phyloP scores from a whole-genome alignment of 2,113 vertebrate species.

The Thalassoma bifasciatum region DNA sequence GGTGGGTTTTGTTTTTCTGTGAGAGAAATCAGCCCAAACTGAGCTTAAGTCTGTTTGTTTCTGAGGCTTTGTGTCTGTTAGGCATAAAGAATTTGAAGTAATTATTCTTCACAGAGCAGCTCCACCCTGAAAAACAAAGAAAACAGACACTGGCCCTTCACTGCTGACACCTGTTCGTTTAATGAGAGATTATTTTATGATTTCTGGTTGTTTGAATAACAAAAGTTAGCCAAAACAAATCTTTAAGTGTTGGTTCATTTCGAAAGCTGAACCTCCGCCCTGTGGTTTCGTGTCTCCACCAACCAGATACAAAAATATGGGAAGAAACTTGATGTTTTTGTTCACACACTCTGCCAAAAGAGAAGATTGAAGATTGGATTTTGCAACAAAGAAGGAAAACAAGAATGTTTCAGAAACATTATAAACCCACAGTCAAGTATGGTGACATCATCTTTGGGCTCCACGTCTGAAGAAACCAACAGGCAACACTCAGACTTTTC shows the following conservation, averaged over 20 bases:
- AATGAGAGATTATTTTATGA: not conserved
- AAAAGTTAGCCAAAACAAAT: not conserved
- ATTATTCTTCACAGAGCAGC: not conserved
- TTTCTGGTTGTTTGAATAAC: not conserved
- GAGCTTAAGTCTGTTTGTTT: not conserved
- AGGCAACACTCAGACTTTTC: too few species aligned
- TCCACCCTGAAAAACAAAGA: not conserved
- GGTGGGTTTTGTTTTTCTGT: slow-evolving; percentile 14
- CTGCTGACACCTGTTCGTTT: not conserved
- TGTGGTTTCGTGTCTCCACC: not conserved
- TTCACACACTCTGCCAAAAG: not conserved
- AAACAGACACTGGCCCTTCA: not conserved
- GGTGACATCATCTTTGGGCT: too few species aligned
- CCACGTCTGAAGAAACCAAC: too few species aligned
- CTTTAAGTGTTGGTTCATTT: not conserved
- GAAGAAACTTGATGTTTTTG: not conserved
- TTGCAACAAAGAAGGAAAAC: not conserved
- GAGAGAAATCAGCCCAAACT: not conserved
- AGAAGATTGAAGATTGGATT: not conserved
- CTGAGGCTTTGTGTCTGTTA: not conserved
- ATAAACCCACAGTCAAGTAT: not conserved
- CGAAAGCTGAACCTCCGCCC: not conserved
- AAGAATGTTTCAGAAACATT: not conserved
- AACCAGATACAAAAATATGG: not conserved
- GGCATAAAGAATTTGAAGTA: not conserved